These are phyloP conservation scores for Drosophila leonis DNA, from an alignment of 2,888 invertebrate species.

Conservation along the genomic window DNA sequence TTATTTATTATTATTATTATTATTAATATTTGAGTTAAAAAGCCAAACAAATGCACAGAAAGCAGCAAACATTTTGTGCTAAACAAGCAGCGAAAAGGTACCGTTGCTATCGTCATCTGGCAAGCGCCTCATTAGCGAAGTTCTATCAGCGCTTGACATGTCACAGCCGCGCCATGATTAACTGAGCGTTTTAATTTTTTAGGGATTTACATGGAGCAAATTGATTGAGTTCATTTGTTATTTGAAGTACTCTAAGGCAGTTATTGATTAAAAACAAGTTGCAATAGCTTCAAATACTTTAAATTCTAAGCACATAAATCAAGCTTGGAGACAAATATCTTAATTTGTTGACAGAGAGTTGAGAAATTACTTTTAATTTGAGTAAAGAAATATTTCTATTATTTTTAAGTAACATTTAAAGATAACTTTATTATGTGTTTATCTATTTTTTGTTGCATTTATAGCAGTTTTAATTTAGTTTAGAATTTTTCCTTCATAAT, in stretches of 20 bases:
- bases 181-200: background rate
- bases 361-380: background rate
- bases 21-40: conserved; percentile 14
- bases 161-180: background rate
- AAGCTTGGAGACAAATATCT: background rate
- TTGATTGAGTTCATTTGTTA: background rate
- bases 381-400: too few species aligned
- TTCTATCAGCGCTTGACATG: background rate
- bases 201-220: conserved; percentile 8
- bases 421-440: background rate
- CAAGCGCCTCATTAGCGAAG: conserved; percentile 10
- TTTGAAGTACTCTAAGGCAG: too few species aligned
- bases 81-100: conserved; percentile 16
- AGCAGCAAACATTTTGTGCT: conserved; percentile 46
- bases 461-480: background rate
- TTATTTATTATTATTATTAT: conserved; percentile 4
- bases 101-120: conserved; percentile 26
- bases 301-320: background rate
- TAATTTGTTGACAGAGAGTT: background rate
- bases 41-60: conserved; percentile 74
- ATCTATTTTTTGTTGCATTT: background rate
- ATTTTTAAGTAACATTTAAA: background rate
- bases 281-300: background rate
- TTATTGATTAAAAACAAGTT: background rate
- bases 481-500: background rate